A percentile compares a stretch with the other conserved stretches of the same genome.
phyloP scores from a whole-genome alignment of 2,113 vertebrate species.

The Percina caprodes region DNA sequence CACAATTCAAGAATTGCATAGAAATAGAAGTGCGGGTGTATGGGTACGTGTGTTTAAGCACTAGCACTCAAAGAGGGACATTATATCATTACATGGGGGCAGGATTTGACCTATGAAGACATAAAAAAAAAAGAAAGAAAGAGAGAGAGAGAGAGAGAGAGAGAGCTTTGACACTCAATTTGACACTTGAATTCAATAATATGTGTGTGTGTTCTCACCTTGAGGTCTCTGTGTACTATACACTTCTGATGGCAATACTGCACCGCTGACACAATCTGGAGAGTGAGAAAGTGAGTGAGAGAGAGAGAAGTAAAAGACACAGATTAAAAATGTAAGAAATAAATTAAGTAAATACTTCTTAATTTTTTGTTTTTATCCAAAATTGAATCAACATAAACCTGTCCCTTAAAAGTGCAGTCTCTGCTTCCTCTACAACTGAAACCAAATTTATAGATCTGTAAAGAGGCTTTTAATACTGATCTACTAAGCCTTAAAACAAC shows the following conservation, averaged over 20 bases:
- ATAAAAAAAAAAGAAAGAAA: neutral
- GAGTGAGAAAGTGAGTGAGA: constrained; percentile 28
- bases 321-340: neutral
- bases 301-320: neutral
- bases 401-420: too few species aligned
- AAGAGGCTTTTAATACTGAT: neutral
- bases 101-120: neutral
- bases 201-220: constrained; percentile 82
- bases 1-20: neutral
- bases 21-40: neutral
- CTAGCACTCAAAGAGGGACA: neutral
- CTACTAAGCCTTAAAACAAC: neutral
- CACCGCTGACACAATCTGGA: constrained; percentile 94
- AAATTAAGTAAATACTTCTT: too few species aligned
- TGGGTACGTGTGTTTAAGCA: neutral
- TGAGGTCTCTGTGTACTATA: constrained; percentile 94
- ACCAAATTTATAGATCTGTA: neutral
- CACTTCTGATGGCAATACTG: constrained; percentile 96
- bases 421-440: neutral
- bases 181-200: constrained; percentile 14
- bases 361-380: too few species aligned
- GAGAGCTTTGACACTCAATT: constrained; percentile 14
- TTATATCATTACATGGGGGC: constrained; percentile 37
- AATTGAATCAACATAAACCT: too few species aligned
- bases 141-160: neutral